A percentile compares a stretch with the other conserved stretches of the same genome.
phyloP scores from a whole-genome alignment of 2,797 vertebrate species.

The Phyllotis vaccarum region DNA sequence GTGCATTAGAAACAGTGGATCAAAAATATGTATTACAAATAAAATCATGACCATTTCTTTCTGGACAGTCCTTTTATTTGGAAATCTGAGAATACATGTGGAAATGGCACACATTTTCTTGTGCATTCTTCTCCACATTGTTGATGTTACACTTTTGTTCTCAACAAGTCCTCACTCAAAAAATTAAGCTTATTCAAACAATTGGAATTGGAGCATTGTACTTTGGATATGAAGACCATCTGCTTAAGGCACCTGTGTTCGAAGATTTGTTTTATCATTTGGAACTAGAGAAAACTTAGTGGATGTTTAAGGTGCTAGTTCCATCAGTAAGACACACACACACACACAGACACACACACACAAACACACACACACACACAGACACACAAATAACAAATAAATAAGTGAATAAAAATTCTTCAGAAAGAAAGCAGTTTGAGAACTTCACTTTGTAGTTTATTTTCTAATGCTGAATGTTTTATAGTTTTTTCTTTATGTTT shows the following conservation, averaged over 20 bases:
- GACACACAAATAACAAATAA: no score
- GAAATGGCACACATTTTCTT: background rate
- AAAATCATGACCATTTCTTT: background rate
- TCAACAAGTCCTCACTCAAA: background rate
- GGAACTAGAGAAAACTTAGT: background rate
- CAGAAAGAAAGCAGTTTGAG: background rate
- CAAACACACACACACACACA: no score
- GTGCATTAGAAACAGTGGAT: background rate
- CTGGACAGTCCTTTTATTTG: background rate
- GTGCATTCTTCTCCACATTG: background rate
- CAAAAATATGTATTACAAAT: background rate
- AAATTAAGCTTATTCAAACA: background rate
- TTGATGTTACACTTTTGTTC: background rate
- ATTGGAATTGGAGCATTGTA: background rate
- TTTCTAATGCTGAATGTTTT: slow-evolving; percentile 7
- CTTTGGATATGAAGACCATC: background rate
- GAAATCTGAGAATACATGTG: background rate
- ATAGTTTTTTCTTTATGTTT: background rate
- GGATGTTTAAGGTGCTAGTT: background rate
- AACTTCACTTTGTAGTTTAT: background rate
- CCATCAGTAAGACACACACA: no score
- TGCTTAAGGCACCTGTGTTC: background rate
- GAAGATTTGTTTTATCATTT: background rate
- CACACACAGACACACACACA: no score
- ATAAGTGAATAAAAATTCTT: no score